phyloP scores from a whole-genome alignment of 2,797 vertebrate genomes.

The Chloroceryle inda region DNA sequence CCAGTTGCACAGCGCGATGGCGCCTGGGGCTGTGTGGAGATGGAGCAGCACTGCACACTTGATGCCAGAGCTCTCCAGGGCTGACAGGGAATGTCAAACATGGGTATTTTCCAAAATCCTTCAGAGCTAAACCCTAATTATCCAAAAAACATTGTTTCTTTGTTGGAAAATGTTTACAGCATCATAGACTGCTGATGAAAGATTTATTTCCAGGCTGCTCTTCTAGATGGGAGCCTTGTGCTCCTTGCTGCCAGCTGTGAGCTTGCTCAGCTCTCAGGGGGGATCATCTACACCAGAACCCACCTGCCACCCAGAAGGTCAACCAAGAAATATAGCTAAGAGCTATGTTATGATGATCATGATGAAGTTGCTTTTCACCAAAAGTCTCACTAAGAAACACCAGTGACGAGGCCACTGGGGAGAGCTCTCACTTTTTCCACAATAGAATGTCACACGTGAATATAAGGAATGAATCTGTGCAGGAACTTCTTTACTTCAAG shows the following conservation, averaged over 20 bases:
- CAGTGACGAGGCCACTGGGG: neutral
- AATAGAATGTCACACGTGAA: neutral
- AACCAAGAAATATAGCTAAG: neutral
- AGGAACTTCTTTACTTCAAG: too few relatives aligned
- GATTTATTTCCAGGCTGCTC: neutral
- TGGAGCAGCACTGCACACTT: accelerated
- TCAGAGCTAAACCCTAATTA: neutral
- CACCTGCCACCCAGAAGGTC: neutral
- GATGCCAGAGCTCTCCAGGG: neutral
- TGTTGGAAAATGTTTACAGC: neutral
- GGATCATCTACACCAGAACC: too few relatives aligned
- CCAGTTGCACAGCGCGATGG: accelerated
- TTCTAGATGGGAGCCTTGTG: accelerated
- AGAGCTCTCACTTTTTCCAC: neutral
- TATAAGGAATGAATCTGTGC: neutral
- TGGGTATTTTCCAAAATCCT: neutral
- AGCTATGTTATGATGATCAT: too few relatives aligned
- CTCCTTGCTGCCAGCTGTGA: neutral
- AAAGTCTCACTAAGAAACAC: neutral
- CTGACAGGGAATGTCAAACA: accelerated
- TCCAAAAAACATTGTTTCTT: neutral
- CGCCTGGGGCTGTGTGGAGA: neutral
- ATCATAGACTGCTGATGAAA: accelerated
- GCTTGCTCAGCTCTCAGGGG: neutral
- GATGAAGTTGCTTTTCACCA: neutral